Conservation (phyloP, 2,888 invertebrate genomes). For the Pollenia amentaria region DNA sequence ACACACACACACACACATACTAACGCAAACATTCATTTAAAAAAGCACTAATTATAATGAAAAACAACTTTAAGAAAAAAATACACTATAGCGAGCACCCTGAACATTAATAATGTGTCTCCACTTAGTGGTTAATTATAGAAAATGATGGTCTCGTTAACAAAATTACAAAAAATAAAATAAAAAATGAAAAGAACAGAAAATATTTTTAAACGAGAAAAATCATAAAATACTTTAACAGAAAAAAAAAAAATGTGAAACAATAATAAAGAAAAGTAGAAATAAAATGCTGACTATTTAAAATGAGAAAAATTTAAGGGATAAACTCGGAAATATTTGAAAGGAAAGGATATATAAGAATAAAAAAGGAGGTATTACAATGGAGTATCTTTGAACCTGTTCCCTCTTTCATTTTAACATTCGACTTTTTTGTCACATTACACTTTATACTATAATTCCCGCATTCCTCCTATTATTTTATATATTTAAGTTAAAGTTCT, state of each 20-base stretch:
- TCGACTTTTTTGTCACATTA: background rate
- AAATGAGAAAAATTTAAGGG: slow-evolving; percentile 16
- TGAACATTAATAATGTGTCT: slow-evolving; percentile 79
- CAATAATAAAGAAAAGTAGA: slow-evolving; percentile 12
- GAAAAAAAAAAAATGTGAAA: slow-evolving; percentile 14
- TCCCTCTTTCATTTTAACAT: background rate
- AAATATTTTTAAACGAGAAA: slow-evolving; percentile 15
- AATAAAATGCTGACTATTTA: slow-evolving; percentile 5
- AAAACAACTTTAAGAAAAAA: slow-evolving; percentile 41
- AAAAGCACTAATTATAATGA: slow-evolving; percentile 61
- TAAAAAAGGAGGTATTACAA: too few species aligned
- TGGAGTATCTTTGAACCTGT: background rate
- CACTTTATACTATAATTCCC: background rate
- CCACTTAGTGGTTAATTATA: slow-evolving; percentile 83
- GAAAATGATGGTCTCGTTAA: slow-evolving; percentile 74
- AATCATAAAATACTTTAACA: slow-evolving; percentile 21
- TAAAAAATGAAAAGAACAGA: background rate
- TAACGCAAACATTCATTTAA: slow-evolving; percentile 39
- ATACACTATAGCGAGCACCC: slow-evolving; percentile 45
- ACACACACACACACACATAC: background rate
- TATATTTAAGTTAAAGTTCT: slow-evolving; percentile 30
- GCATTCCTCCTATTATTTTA: slow-evolving; percentile 13
- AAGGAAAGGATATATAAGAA: background rate
- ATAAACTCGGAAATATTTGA: background rate
- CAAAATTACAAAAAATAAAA: slow-evolving; percentile 44